Conservation (phyloP, 1,140 invertebrate genomes). For the Cydia splendana region DNA sequence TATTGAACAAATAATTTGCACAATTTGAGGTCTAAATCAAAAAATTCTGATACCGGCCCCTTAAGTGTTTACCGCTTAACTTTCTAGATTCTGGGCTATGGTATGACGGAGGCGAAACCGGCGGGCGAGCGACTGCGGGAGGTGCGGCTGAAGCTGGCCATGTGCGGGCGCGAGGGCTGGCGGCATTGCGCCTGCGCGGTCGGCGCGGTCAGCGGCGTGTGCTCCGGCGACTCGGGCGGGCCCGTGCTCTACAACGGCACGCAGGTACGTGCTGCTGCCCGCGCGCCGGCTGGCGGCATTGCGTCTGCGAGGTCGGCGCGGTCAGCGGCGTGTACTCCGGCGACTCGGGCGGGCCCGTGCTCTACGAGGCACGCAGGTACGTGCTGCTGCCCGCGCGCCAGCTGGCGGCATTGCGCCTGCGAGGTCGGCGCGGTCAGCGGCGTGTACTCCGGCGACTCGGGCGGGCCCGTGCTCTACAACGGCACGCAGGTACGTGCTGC, state of each 20-base stretch:
- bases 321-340: slow-evolving; percentile 59
- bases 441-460: slow-evolving; percentile 66
- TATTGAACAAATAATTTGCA: too few relatives aligned
- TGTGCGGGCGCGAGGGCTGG: slow-evolving; percentile 49
- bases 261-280: slow-evolving; percentile 35
- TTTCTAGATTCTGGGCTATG: slow-evolving; percentile 12
- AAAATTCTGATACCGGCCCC: too few relatives aligned
- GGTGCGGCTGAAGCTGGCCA: slow-evolving; percentile 46
- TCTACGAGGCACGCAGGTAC: slow-evolving; percentile 50
- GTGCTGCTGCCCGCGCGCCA: not conserved
- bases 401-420: not conserved
- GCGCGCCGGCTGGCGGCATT: slow-evolving; percentile 16
- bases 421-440: slow-evolving; percentile 37
- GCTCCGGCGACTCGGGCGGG: slow-evolving; percentile 65
- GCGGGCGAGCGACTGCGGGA: slow-evolving; percentile 35
- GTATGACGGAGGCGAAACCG: slow-evolving; percentile 38
- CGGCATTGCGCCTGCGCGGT: slow-evolving; percentile 53
- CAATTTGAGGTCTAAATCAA: too few relatives aligned
- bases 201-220: slow-evolving; percentile 48
- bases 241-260: slow-evolving; percentile 53
- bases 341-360: slow-evolving; percentile 63
- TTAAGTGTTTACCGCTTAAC: not conserved
- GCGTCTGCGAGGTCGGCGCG: too few relatives aligned
- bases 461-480: slow-evolving; percentile 57
- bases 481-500: slow-evolving; percentile 41